Evolutionary conservation across 2,113 vertebrate genomes (phyloP), one percentile per base, ranked within the genome.

Genomic region (Leptocoma aspasia): DNA sequence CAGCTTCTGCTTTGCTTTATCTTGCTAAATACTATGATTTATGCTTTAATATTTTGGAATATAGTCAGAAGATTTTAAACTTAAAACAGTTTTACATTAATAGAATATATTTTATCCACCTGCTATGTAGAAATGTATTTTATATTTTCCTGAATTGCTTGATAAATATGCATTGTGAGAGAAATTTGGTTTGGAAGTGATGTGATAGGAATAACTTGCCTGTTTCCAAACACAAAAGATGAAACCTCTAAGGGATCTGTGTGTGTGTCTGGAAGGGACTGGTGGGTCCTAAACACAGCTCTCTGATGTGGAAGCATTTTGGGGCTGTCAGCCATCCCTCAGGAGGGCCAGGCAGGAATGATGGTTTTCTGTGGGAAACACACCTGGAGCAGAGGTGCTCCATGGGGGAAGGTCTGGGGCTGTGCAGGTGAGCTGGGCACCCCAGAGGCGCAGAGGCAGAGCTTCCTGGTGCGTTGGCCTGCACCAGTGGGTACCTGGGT

Each of bases 31-130:
- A 75, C 93, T 95, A 23, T 93, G 92, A 95, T 97, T 96, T 98
- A 95, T 97, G 92, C 96, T 96, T 97, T 95, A 96, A 94, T 97
- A 95, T 95, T 82, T 94, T 87, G 44, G 47, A 96, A 96, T 95
- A 89, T 4, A 93, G 84, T 95, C 80, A 86, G n/a, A 79, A 90
- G 81, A 94, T 95, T 97, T 96, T 93, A n/a, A 78, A 75, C 91
- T 93, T 96, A 78, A 94, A 97, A 73, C 68, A 89, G 27, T 91
- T 97, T 97, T 95, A 61, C 83, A 76, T 97, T 86, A 89, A 90
- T 92, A 92, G 93, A 94, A 89, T 79, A 22, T 35, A 45, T 84
- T 95, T 91, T 66, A 64, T 92, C 90, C 30, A 66, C 10, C 54
- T 89, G 18, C 49, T 71, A 18, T n/a, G 59, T 69, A 81, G 47